These are phyloP conservation scores for Aspidapion aeneum DNA, from an alignment of 2,888 invertebrate species.

Conservation along the genomic window DNA sequence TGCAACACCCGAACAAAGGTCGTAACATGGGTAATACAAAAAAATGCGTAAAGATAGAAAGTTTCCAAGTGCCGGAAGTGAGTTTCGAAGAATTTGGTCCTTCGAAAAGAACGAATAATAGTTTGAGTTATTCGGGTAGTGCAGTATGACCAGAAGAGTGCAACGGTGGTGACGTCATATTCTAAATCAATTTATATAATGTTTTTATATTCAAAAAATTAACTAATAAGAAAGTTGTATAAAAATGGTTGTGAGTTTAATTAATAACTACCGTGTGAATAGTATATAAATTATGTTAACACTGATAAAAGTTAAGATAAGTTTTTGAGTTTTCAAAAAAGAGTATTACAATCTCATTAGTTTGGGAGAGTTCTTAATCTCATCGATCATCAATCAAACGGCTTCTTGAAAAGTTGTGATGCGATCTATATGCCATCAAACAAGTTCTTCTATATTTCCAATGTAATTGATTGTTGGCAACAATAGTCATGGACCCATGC, in stretches of 20 bases:
- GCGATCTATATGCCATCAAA: no score
- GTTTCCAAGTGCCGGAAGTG: conserved; percentile 45
- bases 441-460: no score
- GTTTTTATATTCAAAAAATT: no score
- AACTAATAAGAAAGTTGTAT: neutral
- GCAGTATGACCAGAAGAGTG: conserved; percentile 41
- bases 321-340: no score
- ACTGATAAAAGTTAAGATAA: no score
- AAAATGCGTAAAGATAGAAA: conserved; percentile 47
- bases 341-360: no score
- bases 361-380: no score
- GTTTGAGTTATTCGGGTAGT: conserved; percentile 43
- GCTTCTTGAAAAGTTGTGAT: no score
- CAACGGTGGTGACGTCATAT: conserved; percentile 22
- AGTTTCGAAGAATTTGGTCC: conserved; percentile 39
- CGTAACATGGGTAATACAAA: conserved; percentile 30
- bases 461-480: no score
- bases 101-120: conserved; percentile 38
- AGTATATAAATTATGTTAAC: neutral
- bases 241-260: neutral
- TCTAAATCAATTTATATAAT: no score
- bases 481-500: no score
- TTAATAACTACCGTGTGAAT: neutral
- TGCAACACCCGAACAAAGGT: conserved; percentile 41
- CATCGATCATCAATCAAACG: no score